Base-by-base conservation (phyloP, 1,140 invertebrate genomes). In the Acyrthosiphon pisum region DNA sequence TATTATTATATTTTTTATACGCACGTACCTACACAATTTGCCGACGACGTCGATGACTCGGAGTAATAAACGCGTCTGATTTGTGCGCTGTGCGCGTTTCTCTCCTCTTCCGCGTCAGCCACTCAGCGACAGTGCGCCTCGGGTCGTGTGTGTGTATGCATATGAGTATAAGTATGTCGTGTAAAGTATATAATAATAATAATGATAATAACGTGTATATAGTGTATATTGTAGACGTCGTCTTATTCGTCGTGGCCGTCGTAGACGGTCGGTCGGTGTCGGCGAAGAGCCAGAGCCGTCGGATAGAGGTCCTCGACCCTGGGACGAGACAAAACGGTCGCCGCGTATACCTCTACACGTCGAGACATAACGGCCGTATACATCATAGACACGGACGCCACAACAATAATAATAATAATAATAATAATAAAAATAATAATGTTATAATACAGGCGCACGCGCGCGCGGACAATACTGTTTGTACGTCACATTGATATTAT, bases 291-390 rank as follows among this genome's bases (percentile, higher is more conserved):
- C 30, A 30, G 56, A 60, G 56, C 23, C 56, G 60, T 76, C 30
- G 18, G 30, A 35, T 30, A 76, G 60, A 92, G 91, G 91, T 92
- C 91, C 91, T 92, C 81, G 91, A 92, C 91, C 91, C 81, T 92
- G 48, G 48, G 90, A 91, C 68, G 60, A 91, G 90, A 83, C 90
- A 83, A 91, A 91, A 91, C 90, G 90, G 90, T 91, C 90, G 50
- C 48, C 35, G 90, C 81, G 48, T n/a, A 37, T 26, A 22, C 50
- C 1, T 48, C 1, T 48, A 48, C 14, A 48, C 9, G 9, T 48
- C 6, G 14, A 76, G 60, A 76, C 60, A 76, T 76, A 76, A 76
- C 60, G 60, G 60, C 60, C 30, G 14, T 23, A 7, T 7, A 76
- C 60, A 50, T 48, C 46, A 48, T 48, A 22, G 50, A 48, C 18